Conservation (phyloP, 2,888 invertebrate species). For the Temnothorax unifasciatus region DNA sequence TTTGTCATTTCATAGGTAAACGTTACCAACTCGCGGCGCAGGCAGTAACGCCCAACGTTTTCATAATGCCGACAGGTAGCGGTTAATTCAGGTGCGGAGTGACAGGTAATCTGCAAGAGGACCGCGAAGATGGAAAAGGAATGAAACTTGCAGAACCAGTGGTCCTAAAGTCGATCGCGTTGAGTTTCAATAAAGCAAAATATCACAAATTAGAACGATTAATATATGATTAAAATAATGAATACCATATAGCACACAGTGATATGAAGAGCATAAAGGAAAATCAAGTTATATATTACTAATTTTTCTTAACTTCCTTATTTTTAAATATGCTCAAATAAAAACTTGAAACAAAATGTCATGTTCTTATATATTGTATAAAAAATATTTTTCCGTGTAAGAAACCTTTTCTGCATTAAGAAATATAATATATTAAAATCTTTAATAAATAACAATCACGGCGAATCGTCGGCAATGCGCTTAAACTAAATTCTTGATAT, state of each 20-base stretch:
- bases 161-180: neutral
- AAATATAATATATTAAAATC: neutral
- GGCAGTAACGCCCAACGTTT: slow-evolving; percentile 74
- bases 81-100: slow-evolving; percentile 76
- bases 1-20: slow-evolving; percentile 81
- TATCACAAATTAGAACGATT: neutral
- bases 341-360: slow-evolving; percentile 2
- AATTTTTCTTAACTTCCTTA: neutral
- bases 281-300: neutral
- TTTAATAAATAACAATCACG: neutral
- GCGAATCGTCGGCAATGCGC: neutral
- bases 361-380: neutral
- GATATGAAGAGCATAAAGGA: neutral
- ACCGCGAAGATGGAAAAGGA: slow-evolving; percentile 26
- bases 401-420: neutral
- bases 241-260: neutral
- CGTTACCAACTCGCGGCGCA: slow-evolving; percentile 71
- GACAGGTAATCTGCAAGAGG: slow-evolving; percentile 80
- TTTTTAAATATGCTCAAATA: neutral
- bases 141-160: neutral
- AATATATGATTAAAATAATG: neutral
- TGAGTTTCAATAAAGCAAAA: neutral
- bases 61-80: slow-evolving; percentile 60
- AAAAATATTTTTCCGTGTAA: neutral
- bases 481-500: slow-evolving; percentile 17